These are phyloP conservation scores for Ciconia nigra DNA, from an alignment of 2,797 vertebrate species.

Conservation along the genomic window DNA sequence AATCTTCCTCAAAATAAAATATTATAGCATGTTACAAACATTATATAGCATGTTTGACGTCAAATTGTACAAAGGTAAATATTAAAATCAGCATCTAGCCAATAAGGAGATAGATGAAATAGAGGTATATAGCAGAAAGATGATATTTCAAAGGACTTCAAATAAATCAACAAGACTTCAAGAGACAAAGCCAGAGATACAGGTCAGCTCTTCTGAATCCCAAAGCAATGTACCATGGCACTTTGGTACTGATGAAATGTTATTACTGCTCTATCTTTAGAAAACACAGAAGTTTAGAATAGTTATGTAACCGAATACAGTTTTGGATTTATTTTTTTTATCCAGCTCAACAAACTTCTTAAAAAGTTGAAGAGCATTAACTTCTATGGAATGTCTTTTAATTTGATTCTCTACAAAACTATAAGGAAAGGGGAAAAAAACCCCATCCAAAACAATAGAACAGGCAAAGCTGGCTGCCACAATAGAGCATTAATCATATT, in stretches of 20 bases:
- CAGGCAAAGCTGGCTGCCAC: not conserved
- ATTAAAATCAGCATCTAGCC: not conserved
- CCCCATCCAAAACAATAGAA: not conserved
- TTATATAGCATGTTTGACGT: not conserved
- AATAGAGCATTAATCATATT: not conserved
- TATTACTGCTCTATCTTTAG: not conserved
- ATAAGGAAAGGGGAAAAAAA: not conserved
- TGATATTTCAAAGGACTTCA: not conserved
- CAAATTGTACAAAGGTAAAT: not conserved
- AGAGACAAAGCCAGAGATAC: not conserved
- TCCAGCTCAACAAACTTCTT: not conserved
- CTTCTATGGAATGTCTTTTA: not conserved
- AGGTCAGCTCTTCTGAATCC: not conserved
- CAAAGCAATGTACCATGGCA: not conserved
- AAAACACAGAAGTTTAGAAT: not conserved
- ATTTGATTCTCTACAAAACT: not conserved
- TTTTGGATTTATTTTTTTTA: not conserved
- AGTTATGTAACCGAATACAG: not conserved
- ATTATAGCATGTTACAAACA: not conserved
- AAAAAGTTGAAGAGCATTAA: not conserved
- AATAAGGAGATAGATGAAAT: not conserved
- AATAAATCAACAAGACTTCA: not conserved
- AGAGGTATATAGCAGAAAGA: not conserved
- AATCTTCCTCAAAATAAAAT: not conserved
- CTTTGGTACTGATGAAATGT: not conserved